Evolutionary conservation across 1,140 invertebrate genomes (phyloP).

Genomic region (Pachypeltis micranthus): DNA sequence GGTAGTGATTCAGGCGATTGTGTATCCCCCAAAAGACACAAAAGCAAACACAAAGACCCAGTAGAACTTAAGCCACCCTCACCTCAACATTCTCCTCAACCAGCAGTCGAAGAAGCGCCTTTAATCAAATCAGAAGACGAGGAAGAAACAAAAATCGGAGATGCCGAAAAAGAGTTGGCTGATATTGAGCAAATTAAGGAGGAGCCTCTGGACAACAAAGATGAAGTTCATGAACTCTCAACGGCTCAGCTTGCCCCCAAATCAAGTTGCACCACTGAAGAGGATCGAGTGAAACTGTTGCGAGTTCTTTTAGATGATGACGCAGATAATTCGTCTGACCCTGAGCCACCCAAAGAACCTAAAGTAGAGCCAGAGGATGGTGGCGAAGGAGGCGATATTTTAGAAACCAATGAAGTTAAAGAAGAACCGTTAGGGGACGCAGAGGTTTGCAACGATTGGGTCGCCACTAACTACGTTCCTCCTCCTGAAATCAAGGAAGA

Average conservation of each 20-base stretch:
- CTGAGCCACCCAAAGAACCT: neutral
- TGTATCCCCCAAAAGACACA: constrained; percentile 15
- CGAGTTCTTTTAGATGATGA: constrained; percentile 24
- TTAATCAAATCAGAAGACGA: constrained; percentile 20
- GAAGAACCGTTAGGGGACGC: constrained; percentile 30
- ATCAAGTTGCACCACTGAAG: constrained; percentile 14
- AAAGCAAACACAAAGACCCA: constrained; percentile 12
- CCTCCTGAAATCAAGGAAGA: constrained; percentile 13
- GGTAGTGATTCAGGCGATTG: constrained; percentile 21
- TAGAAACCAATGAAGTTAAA: constrained; percentile 18
- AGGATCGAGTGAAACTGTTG: constrained; percentile 22
- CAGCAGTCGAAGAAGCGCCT: constrained; percentile 24
- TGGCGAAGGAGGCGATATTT: constrained; percentile 21
- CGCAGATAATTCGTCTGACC: constrained; percentile 5
- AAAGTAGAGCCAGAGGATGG: constrained; percentile 10
- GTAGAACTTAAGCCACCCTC: constrained; percentile 10
- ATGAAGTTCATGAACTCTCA: too few species aligned
- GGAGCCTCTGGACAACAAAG: neutral
- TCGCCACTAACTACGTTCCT: neutral
- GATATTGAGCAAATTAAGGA: constrained; percentile 15
- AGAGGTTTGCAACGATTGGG: neutral
- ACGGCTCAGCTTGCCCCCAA: constrained; percentile 6
- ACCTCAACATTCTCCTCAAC: constrained; percentile 12
- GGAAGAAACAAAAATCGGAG: constrained; percentile 24
- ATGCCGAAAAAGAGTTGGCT: constrained; percentile 26